phyloP scores from a whole-genome alignment of 2,113 vertebrate genomes.

The Azemiops feae region DNA sequence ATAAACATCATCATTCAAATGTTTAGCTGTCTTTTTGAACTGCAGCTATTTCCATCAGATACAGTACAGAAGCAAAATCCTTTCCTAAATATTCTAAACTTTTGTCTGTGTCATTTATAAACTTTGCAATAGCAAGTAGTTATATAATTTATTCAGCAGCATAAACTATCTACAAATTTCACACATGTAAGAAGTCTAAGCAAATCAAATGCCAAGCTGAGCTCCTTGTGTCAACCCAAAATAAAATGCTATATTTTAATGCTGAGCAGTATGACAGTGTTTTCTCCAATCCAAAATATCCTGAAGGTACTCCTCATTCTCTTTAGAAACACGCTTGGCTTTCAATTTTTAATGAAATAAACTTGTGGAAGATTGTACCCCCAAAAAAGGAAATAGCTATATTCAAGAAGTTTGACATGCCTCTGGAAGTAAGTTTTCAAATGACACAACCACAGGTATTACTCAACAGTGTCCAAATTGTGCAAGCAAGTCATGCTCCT shows the following conservation, averaged over 20 bases:
- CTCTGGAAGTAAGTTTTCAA: neutral
- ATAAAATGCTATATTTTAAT: neutral
- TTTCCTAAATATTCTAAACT: neutral
- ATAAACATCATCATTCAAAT: neutral
- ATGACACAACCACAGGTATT: neutral
- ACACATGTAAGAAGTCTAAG: neutral
- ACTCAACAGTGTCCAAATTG: neutral
- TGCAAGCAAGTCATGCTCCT: conserved; percentile 29
- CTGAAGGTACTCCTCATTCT: neutral
- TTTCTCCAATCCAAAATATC: neutral
- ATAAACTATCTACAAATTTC: neutral
- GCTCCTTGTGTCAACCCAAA: neutral
- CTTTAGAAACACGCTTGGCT: neutral
- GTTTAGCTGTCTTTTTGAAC: neutral
- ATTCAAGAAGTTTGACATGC: neutral
- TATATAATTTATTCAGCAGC: neutral
- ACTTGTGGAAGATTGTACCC: too few species aligned
- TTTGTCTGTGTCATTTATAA: neutral
- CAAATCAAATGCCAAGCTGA: neutral
- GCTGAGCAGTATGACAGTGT: neutral
- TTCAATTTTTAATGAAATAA: neutral
- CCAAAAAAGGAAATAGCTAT: neutral
- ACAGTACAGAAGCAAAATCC: neutral
- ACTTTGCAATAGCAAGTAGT: neutral
- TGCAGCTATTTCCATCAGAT: neutral